Percentiles rank a stretch among this genome's conserved stretches.
These are phyloP conservation scores for Labeo rohita DNA, from an alignment of 2,113 vertebrate genomes.

Conservation along the genomic window DNA sequence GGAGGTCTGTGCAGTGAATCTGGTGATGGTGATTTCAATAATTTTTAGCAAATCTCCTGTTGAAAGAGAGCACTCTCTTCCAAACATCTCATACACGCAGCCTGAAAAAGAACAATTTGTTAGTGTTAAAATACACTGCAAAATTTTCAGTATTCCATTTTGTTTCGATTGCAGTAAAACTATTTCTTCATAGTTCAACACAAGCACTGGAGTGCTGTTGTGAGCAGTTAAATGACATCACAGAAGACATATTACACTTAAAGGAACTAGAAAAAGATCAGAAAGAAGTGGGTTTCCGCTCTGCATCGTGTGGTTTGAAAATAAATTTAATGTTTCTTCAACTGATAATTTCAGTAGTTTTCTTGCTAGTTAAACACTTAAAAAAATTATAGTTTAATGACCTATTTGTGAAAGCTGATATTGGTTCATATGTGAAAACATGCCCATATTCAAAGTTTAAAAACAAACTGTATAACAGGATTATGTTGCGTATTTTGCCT, in stretches of 20 bases:
- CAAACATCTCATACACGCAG: conserved; percentile 81
- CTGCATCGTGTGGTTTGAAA: conserved; percentile 4
- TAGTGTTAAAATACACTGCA: neutral
- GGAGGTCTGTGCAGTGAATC: conserved; percentile 73
- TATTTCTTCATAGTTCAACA: neutral
- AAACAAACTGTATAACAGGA: neutral
- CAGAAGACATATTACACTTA: neutral
- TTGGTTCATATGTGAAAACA: neutral
- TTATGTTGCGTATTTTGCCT: neutral
- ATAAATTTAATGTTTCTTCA: neutral
- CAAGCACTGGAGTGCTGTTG: neutral
- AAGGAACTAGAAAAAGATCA: neutral
- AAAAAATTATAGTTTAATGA: neutral
- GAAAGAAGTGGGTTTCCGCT: neutral
- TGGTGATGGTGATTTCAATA: conserved; percentile 80
- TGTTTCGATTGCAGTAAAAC: neutral
- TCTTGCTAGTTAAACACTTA: neutral
- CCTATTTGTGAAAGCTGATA: neutral
- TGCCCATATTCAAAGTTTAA: neutral
- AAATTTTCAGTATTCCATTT: neutral
- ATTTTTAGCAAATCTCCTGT: conserved; percentile 87
- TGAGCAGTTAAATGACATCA: neutral
- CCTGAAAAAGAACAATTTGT: conserved; percentile 65
- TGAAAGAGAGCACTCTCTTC: conserved; percentile 81
- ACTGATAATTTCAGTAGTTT: neutral